These are phyloP conservation scores for Muscicapa comitata DNA, from an alignment of 2,797 vertebrate species.

Conservation along the genomic window DNA sequence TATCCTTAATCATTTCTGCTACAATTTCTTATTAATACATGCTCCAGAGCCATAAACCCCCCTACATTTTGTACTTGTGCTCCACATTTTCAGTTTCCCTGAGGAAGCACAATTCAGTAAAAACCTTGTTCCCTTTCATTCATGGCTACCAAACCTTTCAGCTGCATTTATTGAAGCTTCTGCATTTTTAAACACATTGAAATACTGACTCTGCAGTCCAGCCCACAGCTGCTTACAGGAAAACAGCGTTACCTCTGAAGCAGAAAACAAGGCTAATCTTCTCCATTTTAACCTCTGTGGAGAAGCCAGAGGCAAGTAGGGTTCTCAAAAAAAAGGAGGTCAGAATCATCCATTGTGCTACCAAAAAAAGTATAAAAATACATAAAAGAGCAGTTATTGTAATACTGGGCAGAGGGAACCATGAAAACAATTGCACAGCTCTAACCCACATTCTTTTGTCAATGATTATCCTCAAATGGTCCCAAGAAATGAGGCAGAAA, in stretches of 20 bases:
- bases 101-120: not conserved
- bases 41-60: fast-evolving
- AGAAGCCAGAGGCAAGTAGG: not conserved
- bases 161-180: not conserved
- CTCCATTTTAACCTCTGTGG: not conserved
- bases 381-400: not conserved
- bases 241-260: not conserved
- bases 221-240: not conserved
- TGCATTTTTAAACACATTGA: conserved; percentile 28
- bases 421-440: not conserved
- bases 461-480: conserved; percentile 8
- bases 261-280: conserved; percentile 25
- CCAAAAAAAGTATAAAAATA: not conserved
- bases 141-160: not conserved
- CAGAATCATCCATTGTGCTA: not conserved
- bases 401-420: not conserved
- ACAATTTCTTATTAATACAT: not conserved
- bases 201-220: not conserved
- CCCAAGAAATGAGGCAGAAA: conserved; percentile 46
- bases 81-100: not conserved
- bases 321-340: not conserved
- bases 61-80: not conserved
- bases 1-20: not conserved
- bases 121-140: not conserved
- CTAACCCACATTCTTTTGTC: not conserved